Percentiles rank a stretch among this genome's conserved stretches.
Evolutionary conservation across 2,797 vertebrate species (phyloP).

Genomic region (Enteromius paludinosus): DNA sequence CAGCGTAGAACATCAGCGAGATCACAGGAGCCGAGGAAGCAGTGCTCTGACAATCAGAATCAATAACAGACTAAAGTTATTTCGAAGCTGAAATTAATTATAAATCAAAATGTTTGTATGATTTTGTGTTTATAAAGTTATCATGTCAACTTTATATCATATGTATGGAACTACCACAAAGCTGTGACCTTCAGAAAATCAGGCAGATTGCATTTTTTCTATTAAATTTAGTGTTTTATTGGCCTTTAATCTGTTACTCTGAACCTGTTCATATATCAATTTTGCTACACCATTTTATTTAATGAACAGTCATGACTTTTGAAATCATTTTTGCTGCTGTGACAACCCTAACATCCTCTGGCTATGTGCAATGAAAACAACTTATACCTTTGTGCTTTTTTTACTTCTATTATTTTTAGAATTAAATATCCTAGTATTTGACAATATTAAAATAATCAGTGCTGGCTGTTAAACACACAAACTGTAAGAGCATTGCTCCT

Average conservation of each 20-base stretch:
- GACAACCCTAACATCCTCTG: background rate
- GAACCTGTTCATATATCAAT: background rate
- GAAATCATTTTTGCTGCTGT: background rate
- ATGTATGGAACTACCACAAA: background rate
- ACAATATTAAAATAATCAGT: background rate
- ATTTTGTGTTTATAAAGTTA: background rate
- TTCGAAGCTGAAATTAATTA: background rate
- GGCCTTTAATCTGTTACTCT: background rate
- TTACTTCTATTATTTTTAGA: background rate
- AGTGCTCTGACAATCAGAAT: conserved; percentile 67
- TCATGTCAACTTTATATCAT: background rate
- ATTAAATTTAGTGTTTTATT: background rate
- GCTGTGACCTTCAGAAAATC: background rate
- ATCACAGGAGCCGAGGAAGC: conserved; percentile 76
- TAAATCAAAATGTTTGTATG: background rate
- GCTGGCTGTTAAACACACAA: conserved; percentile 57
- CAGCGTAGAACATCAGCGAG: conserved; percentile 93
- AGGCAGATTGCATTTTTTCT: background rate
- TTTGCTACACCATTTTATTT: background rate
- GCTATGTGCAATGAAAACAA: background rate
- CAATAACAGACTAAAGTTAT: background rate
- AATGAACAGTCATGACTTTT: background rate
- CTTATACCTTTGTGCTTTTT: background rate
- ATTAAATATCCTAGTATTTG: background rate
- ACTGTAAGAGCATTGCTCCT: background rate